Conservation (phyloP, 2,888 invertebrate genomes). For the Nezara viridula region DNA sequence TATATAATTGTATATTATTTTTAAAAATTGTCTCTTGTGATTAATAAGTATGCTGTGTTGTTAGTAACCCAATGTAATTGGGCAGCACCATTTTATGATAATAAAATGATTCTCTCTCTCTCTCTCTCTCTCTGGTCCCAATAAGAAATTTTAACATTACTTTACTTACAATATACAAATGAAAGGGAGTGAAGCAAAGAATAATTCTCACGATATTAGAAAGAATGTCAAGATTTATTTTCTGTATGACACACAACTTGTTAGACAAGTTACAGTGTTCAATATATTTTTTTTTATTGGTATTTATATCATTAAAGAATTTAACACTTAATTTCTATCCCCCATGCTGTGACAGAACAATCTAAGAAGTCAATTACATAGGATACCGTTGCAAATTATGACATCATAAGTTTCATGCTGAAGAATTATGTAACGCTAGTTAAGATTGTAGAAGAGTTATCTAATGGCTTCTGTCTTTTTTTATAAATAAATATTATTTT, state of each 20-base stretch:
- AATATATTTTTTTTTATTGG: not conserved
- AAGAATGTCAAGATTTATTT: not conserved
- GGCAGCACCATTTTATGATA: too few relatives aligned
- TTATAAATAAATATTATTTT: not conserved
- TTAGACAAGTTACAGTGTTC: not conserved
- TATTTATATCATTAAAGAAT: not conserved
- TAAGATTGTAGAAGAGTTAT: not conserved
- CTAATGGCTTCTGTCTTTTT: not conserved
- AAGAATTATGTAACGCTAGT: not conserved
- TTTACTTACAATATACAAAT: too few relatives aligned
- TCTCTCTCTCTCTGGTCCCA: too few relatives aligned
- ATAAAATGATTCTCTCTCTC: too few relatives aligned
- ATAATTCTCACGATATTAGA: not conserved
- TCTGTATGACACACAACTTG: not conserved
- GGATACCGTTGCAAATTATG: not conserved
- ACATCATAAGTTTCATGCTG: not conserved
- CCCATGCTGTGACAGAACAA: not conserved
- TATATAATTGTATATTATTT: too few relatives aligned
- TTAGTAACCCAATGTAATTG: too few relatives aligned
- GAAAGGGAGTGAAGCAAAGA: too few relatives aligned
- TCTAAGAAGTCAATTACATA: not conserved
- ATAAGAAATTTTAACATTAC: too few relatives aligned
- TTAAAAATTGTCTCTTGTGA: too few relatives aligned
- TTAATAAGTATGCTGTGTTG: too few relatives aligned
- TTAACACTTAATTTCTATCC: not conserved